Percentiles rank a stretch among this genome's conserved stretches.
These are phyloP conservation scores for Agrochola circellaris DNA, from an alignment of 2,888 invertebrate species.

Conservation along the genomic window DNA sequence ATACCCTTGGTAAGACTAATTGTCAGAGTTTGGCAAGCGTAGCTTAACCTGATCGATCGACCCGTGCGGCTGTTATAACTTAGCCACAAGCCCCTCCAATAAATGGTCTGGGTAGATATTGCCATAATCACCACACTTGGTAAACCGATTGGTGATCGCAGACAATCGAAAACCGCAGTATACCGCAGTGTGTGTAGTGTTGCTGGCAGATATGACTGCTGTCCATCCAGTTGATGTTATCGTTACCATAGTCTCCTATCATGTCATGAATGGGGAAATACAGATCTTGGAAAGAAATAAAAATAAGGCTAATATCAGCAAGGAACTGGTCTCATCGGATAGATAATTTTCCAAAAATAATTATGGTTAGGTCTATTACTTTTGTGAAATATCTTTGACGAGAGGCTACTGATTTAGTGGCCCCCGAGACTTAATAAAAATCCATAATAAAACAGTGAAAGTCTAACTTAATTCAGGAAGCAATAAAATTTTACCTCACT, in stretches of 20 bases:
- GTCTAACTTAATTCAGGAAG: conserved; percentile 12
- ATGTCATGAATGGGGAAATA: background rate
- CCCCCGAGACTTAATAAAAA: background rate
- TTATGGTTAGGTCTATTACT: too few species aligned
- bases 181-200: too few species aligned
- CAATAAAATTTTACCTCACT: background rate
- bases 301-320: background rate
- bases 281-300: background rate
- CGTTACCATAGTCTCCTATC: background rate
- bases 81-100: too few species aligned
- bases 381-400: background rate
- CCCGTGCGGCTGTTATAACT: too few species aligned
- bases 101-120: background rate
- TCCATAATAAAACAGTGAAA: conserved; percentile 10
- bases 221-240: background rate
- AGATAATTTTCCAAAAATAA: too few species aligned
- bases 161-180: background rate
- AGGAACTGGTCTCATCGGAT: background rate
- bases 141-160: background rate
- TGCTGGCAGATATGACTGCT: background rate
- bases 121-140: background rate
- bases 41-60: too few species aligned
- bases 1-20: too few species aligned
- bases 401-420: background rate
- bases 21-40: too few species aligned